Evolutionary conservation across 2,113 vertebrate genomes (phyloP).

Genomic region (Anhinga anhinga): DNA sequence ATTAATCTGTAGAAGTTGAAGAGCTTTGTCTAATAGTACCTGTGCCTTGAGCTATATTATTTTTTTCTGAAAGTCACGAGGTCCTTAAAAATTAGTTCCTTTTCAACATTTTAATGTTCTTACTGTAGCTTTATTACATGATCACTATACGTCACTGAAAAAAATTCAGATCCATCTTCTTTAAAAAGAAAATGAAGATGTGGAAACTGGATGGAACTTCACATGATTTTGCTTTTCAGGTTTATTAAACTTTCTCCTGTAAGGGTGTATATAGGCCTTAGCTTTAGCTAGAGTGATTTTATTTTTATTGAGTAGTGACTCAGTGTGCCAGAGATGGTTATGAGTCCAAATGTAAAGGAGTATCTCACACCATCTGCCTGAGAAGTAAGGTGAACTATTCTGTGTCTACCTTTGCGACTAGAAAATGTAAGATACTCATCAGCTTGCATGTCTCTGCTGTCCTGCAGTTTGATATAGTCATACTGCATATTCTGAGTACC

Average conservation of each 20-base stretch:
- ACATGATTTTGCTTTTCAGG: background rate
- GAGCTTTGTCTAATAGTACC: background rate
- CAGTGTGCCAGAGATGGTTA: background rate
- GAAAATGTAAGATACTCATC: background rate
- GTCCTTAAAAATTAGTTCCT: background rate
- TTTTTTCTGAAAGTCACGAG: background rate
- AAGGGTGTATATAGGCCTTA: background rate
- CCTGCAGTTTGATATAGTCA: background rate
- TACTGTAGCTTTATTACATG: background rate
- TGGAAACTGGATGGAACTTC: background rate
- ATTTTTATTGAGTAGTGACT: background rate
- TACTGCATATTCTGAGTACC: background rate
- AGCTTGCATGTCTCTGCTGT: background rate
- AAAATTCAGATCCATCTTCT: background rate
- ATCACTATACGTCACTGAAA: background rate
- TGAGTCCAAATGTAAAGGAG: background rate
- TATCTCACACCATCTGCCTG: background rate
- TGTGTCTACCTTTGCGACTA: background rate
- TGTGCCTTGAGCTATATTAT: background rate
- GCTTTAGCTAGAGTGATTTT: background rate
- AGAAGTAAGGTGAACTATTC: background rate
- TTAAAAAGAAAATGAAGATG: background rate
- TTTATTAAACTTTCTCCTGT: background rate
- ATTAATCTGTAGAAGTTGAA: background rate
- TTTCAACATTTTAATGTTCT: background rate